Evolutionary conservation across 2,113 vertebrate species (phyloP).

Genomic region (Anguilla japonica): DNA sequence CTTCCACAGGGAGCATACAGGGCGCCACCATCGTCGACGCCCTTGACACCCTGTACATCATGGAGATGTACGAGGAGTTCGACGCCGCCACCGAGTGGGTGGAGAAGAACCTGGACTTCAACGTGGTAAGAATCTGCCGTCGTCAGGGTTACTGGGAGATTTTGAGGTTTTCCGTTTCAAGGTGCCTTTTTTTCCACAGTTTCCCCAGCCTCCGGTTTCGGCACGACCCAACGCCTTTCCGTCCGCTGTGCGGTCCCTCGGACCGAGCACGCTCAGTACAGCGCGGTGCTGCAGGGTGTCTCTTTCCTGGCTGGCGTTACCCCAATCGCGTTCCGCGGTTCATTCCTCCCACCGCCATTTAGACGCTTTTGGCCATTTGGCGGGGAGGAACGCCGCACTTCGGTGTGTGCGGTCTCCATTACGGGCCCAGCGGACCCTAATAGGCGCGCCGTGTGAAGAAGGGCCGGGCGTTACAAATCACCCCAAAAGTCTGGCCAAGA

Average conservation of each 20-base stretch:
- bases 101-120: conserved; percentile 92
- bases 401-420: conserved; percentile 12
- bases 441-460: neutral
- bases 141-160: neutral
- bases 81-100: conserved; percentile 90
- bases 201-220: too few species aligned
- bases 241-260: neutral
- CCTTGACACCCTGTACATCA: conserved; percentile 90
- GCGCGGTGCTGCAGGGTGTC: too few species aligned
- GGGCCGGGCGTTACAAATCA: neutral
- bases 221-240: neutral
- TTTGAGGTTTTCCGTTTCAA: neutral
- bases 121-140: conserved; percentile 78
- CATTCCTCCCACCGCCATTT: neutral
- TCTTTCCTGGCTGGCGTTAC: neutral
- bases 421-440: neutral
- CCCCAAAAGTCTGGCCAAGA: neutral
- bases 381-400: neutral
- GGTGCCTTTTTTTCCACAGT: too few species aligned
- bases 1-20: conserved; percentile 78
- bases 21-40: conserved; percentile 97
- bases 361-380: neutral
- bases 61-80: conserved; percentile 96
- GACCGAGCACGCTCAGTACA: neutral
- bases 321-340: neutral